These are phyloP conservation scores for Trichomalopsis sarcophagae DNA, from an alignment of 1,140 invertebrate genomes.

Conservation along the genomic window DNA sequence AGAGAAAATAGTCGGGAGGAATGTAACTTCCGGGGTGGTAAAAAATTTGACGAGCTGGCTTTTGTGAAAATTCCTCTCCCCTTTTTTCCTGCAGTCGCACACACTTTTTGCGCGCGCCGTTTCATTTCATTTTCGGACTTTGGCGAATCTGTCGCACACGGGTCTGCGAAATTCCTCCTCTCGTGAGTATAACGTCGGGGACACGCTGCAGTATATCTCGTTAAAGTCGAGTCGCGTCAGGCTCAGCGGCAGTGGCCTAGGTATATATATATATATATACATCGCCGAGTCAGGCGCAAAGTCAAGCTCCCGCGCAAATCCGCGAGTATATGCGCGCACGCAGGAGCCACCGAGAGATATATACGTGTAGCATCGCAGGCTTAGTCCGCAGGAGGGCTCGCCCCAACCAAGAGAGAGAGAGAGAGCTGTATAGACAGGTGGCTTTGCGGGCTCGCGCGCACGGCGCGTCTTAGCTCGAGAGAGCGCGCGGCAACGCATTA, in stretches of 20 bases:
- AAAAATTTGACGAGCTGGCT: constrained; percentile 32
- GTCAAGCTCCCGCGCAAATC: neutral
- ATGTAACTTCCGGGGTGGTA: constrained; percentile 8
- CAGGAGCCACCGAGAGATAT: no score
- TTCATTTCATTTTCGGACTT: no score
- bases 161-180: no score
- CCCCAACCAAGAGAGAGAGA: no score
- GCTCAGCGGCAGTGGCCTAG: no score
- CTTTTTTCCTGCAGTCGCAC: neutral
- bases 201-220: neutral
- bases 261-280: neutral
- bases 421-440: constrained; percentile 13
- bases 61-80: neutral
- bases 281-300: neutral
- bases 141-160: no score
- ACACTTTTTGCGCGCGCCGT: no score
- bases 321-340: neutral
- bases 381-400: no score
- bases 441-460: neutral
- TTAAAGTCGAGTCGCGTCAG: neutral
- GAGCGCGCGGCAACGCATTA: constrained; percentile 20
- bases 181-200: no score
- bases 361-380: no score
- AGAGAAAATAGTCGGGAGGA: constrained; percentile 21
- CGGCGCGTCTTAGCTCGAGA: constrained; percentile 31